These are phyloP conservation scores for Tenthredo notha DNA, from an alignment of 2,888 invertebrate species.

Conservation along the genomic window DNA sequence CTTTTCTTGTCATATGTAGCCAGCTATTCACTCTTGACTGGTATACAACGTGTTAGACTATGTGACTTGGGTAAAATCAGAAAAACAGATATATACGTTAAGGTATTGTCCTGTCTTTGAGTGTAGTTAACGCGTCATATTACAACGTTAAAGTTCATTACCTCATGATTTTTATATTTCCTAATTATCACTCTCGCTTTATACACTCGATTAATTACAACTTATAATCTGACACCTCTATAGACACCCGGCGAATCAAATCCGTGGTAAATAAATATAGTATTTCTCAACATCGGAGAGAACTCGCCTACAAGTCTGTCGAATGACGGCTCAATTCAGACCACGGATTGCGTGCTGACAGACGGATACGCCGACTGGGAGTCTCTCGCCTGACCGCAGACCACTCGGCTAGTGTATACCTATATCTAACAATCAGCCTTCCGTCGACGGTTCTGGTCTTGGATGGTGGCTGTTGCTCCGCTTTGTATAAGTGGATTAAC, in stretches of 20 bases:
- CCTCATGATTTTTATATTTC: background rate
- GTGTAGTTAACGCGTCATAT: background rate
- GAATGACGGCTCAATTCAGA: constrained; percentile 48
- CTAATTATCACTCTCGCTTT: background rate
- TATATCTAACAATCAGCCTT: constrained; percentile 5
- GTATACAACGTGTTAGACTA: background rate
- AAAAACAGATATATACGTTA: background rate
- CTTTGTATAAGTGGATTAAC: constrained; percentile 49
- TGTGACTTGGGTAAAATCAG: background rate
- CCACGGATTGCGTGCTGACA: constrained; percentile 51
- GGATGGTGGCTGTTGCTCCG: constrained; percentile 17
- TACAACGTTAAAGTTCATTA: constrained; percentile 7
- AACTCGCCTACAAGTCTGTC: constrained; percentile 2
- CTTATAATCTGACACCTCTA: constrained; percentile 12
- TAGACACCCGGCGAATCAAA: background rate
- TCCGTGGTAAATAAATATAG: constrained; percentile 41
- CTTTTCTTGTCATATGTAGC: constrained; percentile 57
- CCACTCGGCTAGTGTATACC: constrained; percentile 10
- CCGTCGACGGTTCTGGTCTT: background rate
- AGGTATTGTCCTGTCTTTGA: background rate
- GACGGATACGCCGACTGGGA: constrained; percentile 38
- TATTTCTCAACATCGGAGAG: background rate
- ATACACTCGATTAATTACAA: constrained; percentile 30
- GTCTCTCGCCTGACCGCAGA: constrained; percentile 30
- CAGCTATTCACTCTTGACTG: constrained; percentile 47